Evolutionary conservation across 1,140 invertebrate genomes (phyloP).

Genomic region (Leptinotarsa texana): DNA sequence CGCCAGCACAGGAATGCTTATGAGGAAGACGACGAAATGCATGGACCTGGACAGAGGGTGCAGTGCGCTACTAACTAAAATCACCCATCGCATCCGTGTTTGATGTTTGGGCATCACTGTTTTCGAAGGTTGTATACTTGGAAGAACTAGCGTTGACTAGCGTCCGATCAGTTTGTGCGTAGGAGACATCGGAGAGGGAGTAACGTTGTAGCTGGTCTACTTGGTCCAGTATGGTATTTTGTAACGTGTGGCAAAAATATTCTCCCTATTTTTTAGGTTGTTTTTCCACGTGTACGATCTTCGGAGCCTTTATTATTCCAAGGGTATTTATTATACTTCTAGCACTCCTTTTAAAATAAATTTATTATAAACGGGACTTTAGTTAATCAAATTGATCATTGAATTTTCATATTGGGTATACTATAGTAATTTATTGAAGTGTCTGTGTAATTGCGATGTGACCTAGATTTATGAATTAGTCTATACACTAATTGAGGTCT

Average conservation of each 20-base stretch:
- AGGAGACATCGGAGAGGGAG: too few relatives aligned
- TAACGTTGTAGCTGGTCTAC: too few relatives aligned
- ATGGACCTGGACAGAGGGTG: conserved; percentile 68
- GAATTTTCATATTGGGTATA: neutral
- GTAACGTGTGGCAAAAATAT: too few relatives aligned
- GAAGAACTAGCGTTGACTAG: neutral
- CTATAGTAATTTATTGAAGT: neutral
- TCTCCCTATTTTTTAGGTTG: too few relatives aligned
- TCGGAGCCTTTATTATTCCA: neutral
- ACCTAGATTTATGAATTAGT: neutral
- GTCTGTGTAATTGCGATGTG: neutral
- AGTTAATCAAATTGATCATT: neutral
- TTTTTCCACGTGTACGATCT: neutral
- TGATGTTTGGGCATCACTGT: neutral
- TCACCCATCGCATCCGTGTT: neutral
- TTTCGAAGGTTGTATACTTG: neutral
- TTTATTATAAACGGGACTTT: neutral
- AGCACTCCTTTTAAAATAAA: neutral
- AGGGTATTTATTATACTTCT: conserved; percentile 3
- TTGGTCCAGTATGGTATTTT: too few relatives aligned
- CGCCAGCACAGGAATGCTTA: conserved; percentile 65
- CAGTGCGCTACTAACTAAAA: conserved; percentile 87
- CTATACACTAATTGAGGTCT: neutral
- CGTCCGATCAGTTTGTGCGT: too few relatives aligned
- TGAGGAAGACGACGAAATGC: conserved; percentile 76